Conservation (phyloP, 2,888 invertebrate genomes). For the Tinea semifulvella region DNA sequence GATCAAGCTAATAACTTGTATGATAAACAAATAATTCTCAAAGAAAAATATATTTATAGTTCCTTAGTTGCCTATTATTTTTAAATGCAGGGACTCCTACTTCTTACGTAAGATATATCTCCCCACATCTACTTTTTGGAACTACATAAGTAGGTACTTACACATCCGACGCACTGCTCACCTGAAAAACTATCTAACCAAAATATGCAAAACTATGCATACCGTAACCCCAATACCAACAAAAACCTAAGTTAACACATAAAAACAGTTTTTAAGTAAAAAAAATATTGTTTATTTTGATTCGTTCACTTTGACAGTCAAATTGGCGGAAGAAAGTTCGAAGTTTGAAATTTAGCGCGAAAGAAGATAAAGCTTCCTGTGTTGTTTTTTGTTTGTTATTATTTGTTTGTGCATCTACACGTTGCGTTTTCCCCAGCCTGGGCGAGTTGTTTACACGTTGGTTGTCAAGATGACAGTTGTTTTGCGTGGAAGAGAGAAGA, state of each 20-base stretch:
- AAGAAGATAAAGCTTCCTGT: constrained; percentile 23
- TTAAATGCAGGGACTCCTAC: constrained; percentile 24
- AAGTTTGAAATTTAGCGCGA: constrained; percentile 35
- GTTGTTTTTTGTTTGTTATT: background rate
- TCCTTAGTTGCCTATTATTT: background rate
- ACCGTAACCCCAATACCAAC: constrained; percentile 37
- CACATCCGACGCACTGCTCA: constrained; percentile 27
- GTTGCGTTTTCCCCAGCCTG: constrained; percentile 45
- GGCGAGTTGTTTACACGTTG: constrained; percentile 46
- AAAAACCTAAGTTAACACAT: constrained; percentile 25
- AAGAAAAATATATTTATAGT: no score
- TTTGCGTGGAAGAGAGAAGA: constrained; percentile 38
- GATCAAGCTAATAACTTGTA: no score
- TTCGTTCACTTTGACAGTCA: constrained; percentile 6
- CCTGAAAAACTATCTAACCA: constrained; percentile 22
- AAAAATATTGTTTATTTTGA: constrained; percentile 1
- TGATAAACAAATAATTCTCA: no score
- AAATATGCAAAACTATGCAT: constrained; percentile 24
- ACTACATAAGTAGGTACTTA: constrained; percentile 56
- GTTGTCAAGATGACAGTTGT: constrained; percentile 29
- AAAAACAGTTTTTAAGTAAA: background rate
- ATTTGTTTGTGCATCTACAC: constrained; percentile 19
- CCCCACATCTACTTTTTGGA: constrained; percentile 33
- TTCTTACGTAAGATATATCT: constrained; percentile 51
- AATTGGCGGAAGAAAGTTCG: constrained; percentile 29